Evolutionary conservation across 2,888 invertebrate species (phyloP).

Genomic region (Clanis bilineata): DNA sequence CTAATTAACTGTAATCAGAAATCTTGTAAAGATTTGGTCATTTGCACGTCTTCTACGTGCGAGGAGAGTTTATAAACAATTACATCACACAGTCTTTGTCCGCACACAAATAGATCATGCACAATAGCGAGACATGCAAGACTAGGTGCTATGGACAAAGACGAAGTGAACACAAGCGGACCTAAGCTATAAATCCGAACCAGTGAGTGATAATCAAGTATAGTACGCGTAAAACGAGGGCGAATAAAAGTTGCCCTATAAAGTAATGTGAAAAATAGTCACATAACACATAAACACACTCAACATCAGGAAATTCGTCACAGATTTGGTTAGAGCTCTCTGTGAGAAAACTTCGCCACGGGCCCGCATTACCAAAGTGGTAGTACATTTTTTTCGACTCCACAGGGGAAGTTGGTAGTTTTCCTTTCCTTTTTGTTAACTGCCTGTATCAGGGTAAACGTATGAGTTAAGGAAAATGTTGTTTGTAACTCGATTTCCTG

Average conservation of each 20-base stretch:
- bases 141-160: too few relatives aligned
- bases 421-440: slow-evolving; percentile 7
- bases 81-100: too few relatives aligned
- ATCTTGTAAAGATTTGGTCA: too few relatives aligned
- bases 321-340: slow-evolving; percentile 1
- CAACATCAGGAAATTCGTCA: slow-evolving; percentile 10
- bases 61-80: too few relatives aligned
- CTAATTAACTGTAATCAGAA: too few relatives aligned
- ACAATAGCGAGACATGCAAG: too few relatives aligned
- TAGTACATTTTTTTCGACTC: slow-evolving; percentile 3
- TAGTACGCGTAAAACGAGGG: neutral
- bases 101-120: too few relatives aligned
- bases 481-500: slow-evolving; percentile 16
- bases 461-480: slow-evolving; percentile 13
- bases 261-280: neutral
- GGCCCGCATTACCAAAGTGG: slow-evolving; percentile 11
- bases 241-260: neutral
- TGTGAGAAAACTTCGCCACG: slow-evolving; percentile 6
- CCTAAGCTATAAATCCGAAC: neutral
- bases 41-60: too few relatives aligned
- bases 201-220: neutral
- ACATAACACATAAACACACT: neutral
- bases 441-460: slow-evolving; percentile 14
- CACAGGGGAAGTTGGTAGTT: slow-evolving; percentile 8
- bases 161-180: too few relatives aligned